A percentile compares a stretch with the other conserved stretches of the same genome.
Evolutionary conservation across 2,888 invertebrate genomes (phyloP).

Genomic region (Chloromyia formosa): DNA sequence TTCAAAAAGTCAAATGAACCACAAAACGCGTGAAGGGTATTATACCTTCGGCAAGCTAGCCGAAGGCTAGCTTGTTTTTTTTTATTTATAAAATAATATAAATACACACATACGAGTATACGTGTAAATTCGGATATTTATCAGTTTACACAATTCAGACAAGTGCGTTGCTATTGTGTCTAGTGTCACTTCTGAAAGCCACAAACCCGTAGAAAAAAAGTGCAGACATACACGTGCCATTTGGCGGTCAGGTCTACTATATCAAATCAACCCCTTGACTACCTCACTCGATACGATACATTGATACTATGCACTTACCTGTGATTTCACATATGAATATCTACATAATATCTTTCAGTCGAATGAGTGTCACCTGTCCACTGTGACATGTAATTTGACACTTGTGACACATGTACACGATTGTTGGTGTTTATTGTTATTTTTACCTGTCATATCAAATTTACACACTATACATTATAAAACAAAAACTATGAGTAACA

Average conservation of each 20-base stretch:
- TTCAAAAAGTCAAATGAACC: too few relatives aligned
- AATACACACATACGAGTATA: too few relatives aligned
- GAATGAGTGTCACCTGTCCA: constrained; percentile 29
- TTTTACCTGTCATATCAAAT: constrained; percentile 7
- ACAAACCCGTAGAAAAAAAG: neutral
- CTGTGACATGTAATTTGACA: constrained; percentile 25
- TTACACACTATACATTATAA: neutral
- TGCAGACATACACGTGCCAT: neutral
- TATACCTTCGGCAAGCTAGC: too few relatives aligned
- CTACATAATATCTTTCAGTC: constrained; percentile 6
- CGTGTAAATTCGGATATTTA: too few relatives aligned
- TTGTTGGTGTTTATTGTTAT: neutral
- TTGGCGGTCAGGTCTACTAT: neutral
- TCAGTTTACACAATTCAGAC: too few relatives aligned
- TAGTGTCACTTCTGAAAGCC: too few relatives aligned
- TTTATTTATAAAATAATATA: too few relatives aligned
- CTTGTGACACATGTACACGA: constrained; percentile 21
- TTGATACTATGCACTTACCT: neutral
- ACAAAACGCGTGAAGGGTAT: too few relatives aligned
- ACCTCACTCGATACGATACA: neutral
- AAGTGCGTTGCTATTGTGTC: too few relatives aligned
- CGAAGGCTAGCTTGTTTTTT: too few relatives aligned
- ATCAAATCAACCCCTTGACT: neutral
- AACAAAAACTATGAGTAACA: neutral
- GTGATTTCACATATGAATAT: constrained; percentile 4